Percentiles rank a stretch among this genome's conserved stretches.
phyloP scores from a whole-genome alignment of 2,113 vertebrate species.

The Origma solitaria region DNA sequence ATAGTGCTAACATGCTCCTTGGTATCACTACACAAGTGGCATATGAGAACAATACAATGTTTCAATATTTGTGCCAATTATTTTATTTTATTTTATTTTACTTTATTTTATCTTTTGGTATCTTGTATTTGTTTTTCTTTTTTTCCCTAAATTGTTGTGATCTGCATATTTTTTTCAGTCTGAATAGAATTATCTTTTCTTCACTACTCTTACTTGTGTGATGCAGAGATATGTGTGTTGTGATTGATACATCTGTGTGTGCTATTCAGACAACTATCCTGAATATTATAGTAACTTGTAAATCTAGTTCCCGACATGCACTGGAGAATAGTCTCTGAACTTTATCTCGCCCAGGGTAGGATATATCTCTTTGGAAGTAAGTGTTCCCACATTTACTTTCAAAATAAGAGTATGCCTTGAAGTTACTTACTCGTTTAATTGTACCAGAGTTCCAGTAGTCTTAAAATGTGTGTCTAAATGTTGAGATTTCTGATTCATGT shows the following conservation, averaged over 20 bases:
- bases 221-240: not conserved
- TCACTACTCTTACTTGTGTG: not conserved
- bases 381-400: not conserved
- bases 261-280: not conserved
- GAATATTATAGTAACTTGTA: not conserved
- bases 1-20: not conserved
- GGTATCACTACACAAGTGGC: not conserved
- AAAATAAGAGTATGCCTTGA: not conserved
- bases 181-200: not conserved
- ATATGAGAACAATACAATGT: not conserved
- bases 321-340: not conserved
- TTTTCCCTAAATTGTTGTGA: fast-evolving
- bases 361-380: not conserved
- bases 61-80: not conserved
- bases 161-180: not conserved
- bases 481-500: not conserved
- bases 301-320: not conserved
- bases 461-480: not conserved
- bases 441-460: not conserved
- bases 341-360: not conserved
- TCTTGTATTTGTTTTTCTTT: not conserved
- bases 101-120: not conserved
- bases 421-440: not conserved
- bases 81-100: not conserved
- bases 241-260: not conserved